Base-by-base conservation (phyloP, 1,140 invertebrate genomes). In the Aleiodes sp. region DNA sequence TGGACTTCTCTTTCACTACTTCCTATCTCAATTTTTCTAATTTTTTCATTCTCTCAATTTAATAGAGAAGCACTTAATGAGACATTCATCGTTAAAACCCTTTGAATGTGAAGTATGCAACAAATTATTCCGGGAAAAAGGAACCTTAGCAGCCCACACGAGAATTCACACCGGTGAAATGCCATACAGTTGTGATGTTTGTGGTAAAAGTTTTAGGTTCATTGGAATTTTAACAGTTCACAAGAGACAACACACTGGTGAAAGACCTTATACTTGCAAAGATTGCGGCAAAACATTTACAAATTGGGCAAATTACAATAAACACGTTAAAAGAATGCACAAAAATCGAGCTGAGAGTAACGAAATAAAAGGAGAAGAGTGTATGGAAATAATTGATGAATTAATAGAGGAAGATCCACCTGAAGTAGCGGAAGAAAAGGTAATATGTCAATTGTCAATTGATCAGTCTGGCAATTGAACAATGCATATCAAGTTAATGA, bases 161-260 rank as follows among this genome's bases (percentile, higher is more conserved):
- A 63, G 86, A 64, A 88, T 91, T 16, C 94, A 96, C 77, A 95
- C 94, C 7, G 93, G 92, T n/a, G 91, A 91, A 61, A 92, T 92
- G 84, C 93, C 94, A 4, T 88, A 88, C 72, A 84, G 85, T 14
- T 91, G 90, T 72, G 87, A 88, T 65, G 88, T 87, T 78, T 91
- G 89, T 74, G 88, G 86, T 33, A 91, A 91, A 76, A 80, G 83
- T 26, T 92, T 91, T 71, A 76, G 89, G 28, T 90, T 90, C 71
- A 89, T 88, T 73, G 87, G 86, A 16, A 86, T 89, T 29, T 75
- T 90, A 46, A 88, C 86, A 56, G 86, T 86, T 24, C 90, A 91
- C 79, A 75, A 88, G 56, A 74, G 89, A 10, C 88, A 89, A 62
- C 90, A 91, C 72, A 91, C 90, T 0, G 89, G 90, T 3, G 87